A percentile compares a stretch with the other conserved stretches of the same genome.
These are phyloP conservation scores for Nothura maculosa DNA, from an alignment of 2,797 vertebrate species.

Conservation along the genomic window DNA sequence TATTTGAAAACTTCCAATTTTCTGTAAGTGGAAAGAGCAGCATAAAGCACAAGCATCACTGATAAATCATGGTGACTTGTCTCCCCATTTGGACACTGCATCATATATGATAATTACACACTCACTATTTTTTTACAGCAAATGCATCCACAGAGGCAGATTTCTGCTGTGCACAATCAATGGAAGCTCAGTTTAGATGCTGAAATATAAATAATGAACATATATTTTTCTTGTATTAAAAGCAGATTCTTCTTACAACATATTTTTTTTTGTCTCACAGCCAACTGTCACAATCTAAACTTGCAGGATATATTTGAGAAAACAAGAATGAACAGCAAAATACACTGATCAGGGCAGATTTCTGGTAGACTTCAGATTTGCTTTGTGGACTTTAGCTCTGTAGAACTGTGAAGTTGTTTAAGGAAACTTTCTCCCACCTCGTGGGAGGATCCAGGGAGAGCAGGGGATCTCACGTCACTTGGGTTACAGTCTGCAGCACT, in stretches of 20 bases:
- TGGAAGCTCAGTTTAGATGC: not conserved
- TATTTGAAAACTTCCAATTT: conserved; percentile 14
- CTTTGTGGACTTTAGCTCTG: not conserved
- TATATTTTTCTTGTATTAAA: not conserved
- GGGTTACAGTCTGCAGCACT: not conserved
- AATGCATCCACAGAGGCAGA: not conserved
- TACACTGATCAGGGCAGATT: not conserved
- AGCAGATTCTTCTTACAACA: not conserved
- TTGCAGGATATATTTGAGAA: not conserved
- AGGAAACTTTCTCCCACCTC: not conserved
- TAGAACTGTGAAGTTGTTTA: not conserved
- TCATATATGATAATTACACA: not conserved
- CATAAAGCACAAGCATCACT: not conserved
- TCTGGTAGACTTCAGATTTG: not conserved
- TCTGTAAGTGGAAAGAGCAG: not conserved
- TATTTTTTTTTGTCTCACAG: not conserved
- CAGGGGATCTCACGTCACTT: not conserved
- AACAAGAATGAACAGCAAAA: not conserved
- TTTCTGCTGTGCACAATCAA: not conserved
- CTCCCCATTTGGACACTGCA: not conserved
- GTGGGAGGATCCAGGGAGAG: not conserved
- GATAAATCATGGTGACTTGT: conserved; percentile 21
- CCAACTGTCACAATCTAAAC: not conserved
- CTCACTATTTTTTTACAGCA: not conserved
- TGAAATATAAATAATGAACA: not conserved